phyloP scores from a whole-genome alignment of 2,888 invertebrate genomes.

The Bombylius discolor region DNA sequence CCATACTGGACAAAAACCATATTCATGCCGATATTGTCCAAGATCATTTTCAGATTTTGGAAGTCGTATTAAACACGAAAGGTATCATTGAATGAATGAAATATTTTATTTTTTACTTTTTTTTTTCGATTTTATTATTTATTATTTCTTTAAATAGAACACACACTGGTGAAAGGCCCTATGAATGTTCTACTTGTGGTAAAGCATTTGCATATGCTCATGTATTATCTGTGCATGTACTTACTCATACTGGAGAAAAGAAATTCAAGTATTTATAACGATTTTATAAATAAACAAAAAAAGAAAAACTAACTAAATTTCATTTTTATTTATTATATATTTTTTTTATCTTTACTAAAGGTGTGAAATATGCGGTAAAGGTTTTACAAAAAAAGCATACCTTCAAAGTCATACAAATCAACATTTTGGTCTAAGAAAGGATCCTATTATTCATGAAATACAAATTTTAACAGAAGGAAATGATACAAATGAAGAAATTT shows the following conservation, averaged over 20 bases:
- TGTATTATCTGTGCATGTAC: slow-evolving; percentile 29
- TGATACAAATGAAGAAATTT: not conserved
- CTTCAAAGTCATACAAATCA: slow-evolving; percentile 26
- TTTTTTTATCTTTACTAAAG: not conserved
- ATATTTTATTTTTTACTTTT: not conserved
- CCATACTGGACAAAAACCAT: slow-evolving; percentile 35
- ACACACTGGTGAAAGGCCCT: slow-evolving; percentile 34
- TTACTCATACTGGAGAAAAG: slow-evolving; percentile 34
- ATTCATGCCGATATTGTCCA: slow-evolving; percentile 31
- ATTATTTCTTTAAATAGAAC: slow-evolving; percentile 15
- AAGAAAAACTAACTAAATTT: not conserved
- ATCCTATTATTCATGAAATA: not conserved
- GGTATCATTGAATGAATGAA: slow-evolving; percentile 12
- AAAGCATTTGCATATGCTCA: slow-evolving; percentile 35
- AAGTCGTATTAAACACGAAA: slow-evolving; percentile 35
- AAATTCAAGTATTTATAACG: slow-evolving; percentile 22
- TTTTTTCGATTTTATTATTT: not conserved
- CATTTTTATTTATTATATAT: not conserved
- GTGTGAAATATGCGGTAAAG: slow-evolving; percentile 29
- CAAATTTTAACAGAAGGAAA: not conserved
- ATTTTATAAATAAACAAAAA: not conserved
- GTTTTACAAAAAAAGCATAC: slow-evolving; percentile 33
- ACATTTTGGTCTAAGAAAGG: slow-evolving; percentile 14
- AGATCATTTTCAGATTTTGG: slow-evolving; percentile 36
- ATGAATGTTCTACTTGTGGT: slow-evolving; percentile 28